phyloP scores from a whole-genome alignment of 2,888 invertebrate genomes.

The Trypoxylon attenuatum region DNA sequence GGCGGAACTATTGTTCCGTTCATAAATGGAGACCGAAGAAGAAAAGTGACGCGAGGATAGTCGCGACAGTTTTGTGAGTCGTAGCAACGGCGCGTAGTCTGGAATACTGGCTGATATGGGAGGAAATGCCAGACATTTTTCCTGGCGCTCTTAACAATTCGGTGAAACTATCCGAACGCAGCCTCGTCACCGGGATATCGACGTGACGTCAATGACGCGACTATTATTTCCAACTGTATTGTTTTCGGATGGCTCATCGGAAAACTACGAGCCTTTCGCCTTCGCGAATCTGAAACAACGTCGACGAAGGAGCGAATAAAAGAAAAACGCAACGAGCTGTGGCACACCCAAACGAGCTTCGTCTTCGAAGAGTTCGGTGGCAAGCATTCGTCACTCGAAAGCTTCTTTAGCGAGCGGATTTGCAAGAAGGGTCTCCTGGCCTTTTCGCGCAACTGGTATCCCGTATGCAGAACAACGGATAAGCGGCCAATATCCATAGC shows the following conservation, averaged over 20 bases:
- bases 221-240: constrained; percentile 52
- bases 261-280: constrained; percentile 43
- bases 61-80: no score
- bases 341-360: constrained; percentile 45
- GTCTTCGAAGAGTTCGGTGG: constrained; percentile 43
- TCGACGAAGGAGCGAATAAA: constrained; percentile 51
- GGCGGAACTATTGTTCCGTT: no score
- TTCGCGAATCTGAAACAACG: constrained; percentile 38
- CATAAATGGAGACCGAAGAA: no score
- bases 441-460: no score
- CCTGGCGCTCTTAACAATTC: constrained; percentile 1
- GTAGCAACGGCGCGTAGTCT: no score
- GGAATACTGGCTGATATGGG: no score
- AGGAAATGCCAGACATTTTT: background rate
- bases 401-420: no score
- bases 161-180: constrained; percentile 15
- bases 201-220: constrained; percentile 40
- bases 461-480: no score
- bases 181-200: constrained; percentile 29
- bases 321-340: constrained; percentile 53
- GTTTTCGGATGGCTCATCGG: constrained; percentile 52
- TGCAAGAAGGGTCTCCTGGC: no score
- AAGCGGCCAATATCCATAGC: no score
- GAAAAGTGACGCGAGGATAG: no score
- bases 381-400: no score